These are phyloP conservation scores for Turritopsis dohrnii DNA, from an alignment of 30 jellyfish, hydroid and myxozoan species.

Conservation along the genomic window DNA sequence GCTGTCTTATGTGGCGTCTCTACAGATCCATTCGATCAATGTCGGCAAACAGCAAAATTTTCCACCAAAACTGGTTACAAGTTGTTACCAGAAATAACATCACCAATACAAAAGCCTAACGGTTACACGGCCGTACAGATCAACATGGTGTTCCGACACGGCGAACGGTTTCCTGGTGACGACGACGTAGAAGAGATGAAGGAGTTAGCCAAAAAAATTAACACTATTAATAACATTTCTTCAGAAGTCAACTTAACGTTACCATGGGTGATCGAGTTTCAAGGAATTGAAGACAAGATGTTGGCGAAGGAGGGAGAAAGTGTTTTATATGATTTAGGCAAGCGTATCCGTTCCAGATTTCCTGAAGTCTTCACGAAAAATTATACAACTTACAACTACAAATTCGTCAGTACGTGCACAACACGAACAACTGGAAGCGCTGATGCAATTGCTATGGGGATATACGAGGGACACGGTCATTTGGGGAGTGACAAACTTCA, in stretches of 20 bases:
- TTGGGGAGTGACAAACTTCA: constrained; percentile 40
- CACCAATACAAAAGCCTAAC: constrained; percentile 36
- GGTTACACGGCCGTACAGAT: constrained; percentile 57
- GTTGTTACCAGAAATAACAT: constrained; percentile 21
- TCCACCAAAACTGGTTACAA: constrained; percentile 67
- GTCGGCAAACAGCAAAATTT: constrained; percentile 24
- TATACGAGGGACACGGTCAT: constrained; percentile 59
- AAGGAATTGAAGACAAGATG: constrained; percentile 32
- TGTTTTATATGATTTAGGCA: constrained; percentile 58
- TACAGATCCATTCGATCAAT: not conserved
- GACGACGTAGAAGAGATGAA: constrained; percentile 42
- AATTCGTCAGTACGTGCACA: constrained; percentile 56
- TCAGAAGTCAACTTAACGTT: constrained; percentile 24
- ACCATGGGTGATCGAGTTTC: constrained; percentile 26
- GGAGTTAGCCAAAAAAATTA: constrained; percentile 17
- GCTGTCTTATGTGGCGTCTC: not conserved
- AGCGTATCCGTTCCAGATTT: constrained; percentile 43
- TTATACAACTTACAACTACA: constrained; percentile 24
- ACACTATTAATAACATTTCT: not conserved
- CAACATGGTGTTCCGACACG: constrained; percentile 78
- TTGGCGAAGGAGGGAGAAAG: constrained; percentile 55
- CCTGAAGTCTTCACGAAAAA: constrained; percentile 41
- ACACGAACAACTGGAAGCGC: constrained; percentile 64
- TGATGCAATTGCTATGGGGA: constrained; percentile 64
- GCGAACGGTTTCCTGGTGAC: constrained; percentile 68